Evolutionary conservation across 2,888 invertebrate species (phyloP), one percentile per base, ranked within the genome.

Genomic region (Lydus trimaculatus): DNA sequence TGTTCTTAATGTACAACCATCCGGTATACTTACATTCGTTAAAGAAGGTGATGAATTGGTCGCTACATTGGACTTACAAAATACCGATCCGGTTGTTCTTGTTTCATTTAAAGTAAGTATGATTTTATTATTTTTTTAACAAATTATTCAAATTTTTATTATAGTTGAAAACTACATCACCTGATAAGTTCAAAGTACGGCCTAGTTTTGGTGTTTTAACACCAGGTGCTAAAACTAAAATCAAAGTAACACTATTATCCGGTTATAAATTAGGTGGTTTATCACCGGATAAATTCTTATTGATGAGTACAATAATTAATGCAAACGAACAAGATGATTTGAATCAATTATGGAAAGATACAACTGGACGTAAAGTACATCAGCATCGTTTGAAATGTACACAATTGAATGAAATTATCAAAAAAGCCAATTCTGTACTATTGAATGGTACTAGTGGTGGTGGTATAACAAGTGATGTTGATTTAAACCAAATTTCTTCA

Each of bases 91-190:
- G 8, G 75, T 76, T 52, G 70, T 74, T 52, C 79, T 88, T 65
- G 83, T 93, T 31, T 90, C 92, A 11, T 93, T 89, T 80, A 94
- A 94, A 88, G 93, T 92, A 85, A 72, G 48, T 31, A n/a, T 43
- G 0, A 17, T 63, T 31, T 28, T 8, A 25, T 25, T 11, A 1
- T 28, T 17, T 31, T 9, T 1, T 15, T 58, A 2, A 33, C 25
- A 25, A 20, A 60, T n/a, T 39, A 23, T 5, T 63, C 8, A 25
- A n/a, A 33, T 20, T 59, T 70, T 61, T 56, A 17, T 67, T 67
- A 61, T 87, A 98, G 93, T 93, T 98, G 72, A 94, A 98, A 85
- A 98, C 98, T 15, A 98, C 98, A 4, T 94, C 97, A 0, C 98
- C 98, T 0, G 96, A 97, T 79, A 97, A 97, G 84, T 98, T 96